These are phyloP conservation scores for Trilocha varians DNA, from an alignment of 2,888 invertebrate species.

Conservation along the genomic window DNA sequence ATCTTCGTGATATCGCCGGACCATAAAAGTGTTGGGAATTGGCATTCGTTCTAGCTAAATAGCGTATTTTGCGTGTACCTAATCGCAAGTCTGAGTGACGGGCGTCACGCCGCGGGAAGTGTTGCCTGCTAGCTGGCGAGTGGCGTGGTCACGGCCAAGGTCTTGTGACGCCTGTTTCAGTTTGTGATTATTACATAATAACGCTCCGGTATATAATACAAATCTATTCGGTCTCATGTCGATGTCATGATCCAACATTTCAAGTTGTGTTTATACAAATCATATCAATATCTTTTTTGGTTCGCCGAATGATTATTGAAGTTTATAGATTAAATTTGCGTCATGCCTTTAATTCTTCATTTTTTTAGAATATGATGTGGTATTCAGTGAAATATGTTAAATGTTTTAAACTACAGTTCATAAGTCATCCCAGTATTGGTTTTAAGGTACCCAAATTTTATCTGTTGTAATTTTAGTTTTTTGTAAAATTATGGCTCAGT, in stretches of 20 bases:
- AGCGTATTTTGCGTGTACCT: conserved; percentile 33
- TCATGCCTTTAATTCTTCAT: no score
- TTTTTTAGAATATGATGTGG: no score
- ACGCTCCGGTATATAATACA: conserved; percentile 41
- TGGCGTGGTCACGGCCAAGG: conserved; percentile 69
- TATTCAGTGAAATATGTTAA: no score
- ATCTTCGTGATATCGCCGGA: not conserved
- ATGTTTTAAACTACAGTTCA: no score
- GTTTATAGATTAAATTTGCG: no score
- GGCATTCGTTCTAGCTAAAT: conserved; percentile 13
- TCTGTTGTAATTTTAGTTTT: no score
- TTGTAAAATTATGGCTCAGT: no score
- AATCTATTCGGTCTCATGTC: conserved; percentile 23
- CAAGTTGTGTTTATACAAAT: conserved; percentile 10
- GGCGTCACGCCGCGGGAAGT: conserved; percentile 48
- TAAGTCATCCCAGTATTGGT: no score
- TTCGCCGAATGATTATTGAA: no score
- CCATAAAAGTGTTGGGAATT: conserved; percentile 1
- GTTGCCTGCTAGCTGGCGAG: conserved; percentile 41
- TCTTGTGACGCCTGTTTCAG: conserved; percentile 43
- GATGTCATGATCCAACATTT: conserved; percentile 13
- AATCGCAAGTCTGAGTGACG: conserved; percentile 32
- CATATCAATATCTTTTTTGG: no score
- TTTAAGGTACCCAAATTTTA: no score
- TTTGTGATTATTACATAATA: conserved; percentile 50